Evolutionary conservation across 1,140 invertebrate genomes (phyloP).

Genomic region (Andrena cerasifolii): DNA sequence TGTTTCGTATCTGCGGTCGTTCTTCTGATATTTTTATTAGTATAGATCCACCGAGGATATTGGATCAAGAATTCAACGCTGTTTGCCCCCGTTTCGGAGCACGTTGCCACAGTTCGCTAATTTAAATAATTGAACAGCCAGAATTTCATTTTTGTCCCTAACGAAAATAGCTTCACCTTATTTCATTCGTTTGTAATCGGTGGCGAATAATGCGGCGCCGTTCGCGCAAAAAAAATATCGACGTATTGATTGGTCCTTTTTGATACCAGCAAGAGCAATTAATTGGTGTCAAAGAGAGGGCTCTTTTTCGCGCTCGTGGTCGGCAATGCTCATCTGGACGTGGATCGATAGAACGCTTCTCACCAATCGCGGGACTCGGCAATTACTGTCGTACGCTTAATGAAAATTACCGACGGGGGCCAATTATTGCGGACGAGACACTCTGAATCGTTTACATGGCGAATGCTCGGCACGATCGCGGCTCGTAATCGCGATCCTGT

Average conservation of each 20-base stretch:
- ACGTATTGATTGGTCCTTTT: not conserved
- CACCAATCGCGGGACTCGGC: not conserved
- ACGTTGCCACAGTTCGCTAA: too few relatives aligned
- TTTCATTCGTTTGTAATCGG: not conserved
- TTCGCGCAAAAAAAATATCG: conserved; percentile 2
- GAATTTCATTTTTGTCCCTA: conserved; percentile 8
- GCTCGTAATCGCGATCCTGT: not conserved
- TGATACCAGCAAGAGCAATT: conserved; percentile 13
- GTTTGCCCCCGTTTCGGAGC: accelerated
- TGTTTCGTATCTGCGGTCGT: not conserved
- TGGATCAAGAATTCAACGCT: conserved; percentile 34
- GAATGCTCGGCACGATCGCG: not conserved
- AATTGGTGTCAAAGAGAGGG: not conserved
- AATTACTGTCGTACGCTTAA: conserved; percentile 32
- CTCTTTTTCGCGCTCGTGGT: not conserved
- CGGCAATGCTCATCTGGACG: not conserved
- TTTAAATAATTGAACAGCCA: conserved; percentile 18
- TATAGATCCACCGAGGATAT: not conserved
- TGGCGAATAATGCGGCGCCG: not conserved
- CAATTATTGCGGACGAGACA: conserved; percentile 7
- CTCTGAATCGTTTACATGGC: not conserved
- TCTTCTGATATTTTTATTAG: not conserved
- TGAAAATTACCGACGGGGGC: conserved; percentile 26
- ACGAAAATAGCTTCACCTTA: not conserved
- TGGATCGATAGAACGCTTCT: not conserved